Percentiles rank a stretch among this genome's conserved stretches.
Evolutionary conservation across 2,888 invertebrate species (phyloP).

Genomic region (Chorisops tibialis): DNA sequence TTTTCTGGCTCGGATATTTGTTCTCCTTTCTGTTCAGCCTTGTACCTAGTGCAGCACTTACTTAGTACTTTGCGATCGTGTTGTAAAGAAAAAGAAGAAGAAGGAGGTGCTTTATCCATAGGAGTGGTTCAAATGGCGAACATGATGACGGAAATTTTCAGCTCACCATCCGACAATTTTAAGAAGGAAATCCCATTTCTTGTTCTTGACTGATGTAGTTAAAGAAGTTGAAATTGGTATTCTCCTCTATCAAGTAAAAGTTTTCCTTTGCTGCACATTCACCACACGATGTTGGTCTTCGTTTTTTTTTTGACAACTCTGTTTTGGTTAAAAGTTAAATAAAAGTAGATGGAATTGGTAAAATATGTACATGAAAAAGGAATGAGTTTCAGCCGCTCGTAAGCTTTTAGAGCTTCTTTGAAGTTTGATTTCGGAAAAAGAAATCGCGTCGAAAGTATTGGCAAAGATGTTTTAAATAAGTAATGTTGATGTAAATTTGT

Average conservation of each 20-base stretch:
- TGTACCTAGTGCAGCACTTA: neutral
- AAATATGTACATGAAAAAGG: neutral
- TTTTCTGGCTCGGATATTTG: too few species aligned
- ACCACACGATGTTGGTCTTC: neutral
- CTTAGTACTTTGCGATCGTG: constrained; percentile 11
- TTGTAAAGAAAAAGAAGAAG: neutral
- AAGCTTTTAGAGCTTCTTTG: too few species aligned
- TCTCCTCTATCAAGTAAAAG: constrained; percentile 3
- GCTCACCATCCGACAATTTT: constrained; percentile 12
- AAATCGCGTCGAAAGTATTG: too few species aligned
- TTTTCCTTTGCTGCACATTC: neutral
- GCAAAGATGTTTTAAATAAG: too few species aligned
- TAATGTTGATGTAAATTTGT: too few species aligned
- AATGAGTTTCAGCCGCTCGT: too few species aligned
- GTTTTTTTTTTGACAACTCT: neutral
- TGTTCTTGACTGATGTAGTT: constrained; percentile 25
- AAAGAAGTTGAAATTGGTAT: constrained; percentile 23
- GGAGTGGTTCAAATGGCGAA: neutral
- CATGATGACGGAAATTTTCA: constrained; percentile 11
- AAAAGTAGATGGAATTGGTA: constrained; percentile 15
- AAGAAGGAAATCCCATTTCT: constrained; percentile 21
- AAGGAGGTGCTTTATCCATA: neutral
- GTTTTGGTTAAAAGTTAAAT: constrained; percentile 13
- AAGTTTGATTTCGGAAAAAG: too few species aligned
- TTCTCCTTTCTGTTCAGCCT: too few species aligned